Evolutionary conservation across 2,888 invertebrate species (phyloP), one percentile per base, ranked within the genome.

Genomic region (Cerceris rybyensis): DNA sequence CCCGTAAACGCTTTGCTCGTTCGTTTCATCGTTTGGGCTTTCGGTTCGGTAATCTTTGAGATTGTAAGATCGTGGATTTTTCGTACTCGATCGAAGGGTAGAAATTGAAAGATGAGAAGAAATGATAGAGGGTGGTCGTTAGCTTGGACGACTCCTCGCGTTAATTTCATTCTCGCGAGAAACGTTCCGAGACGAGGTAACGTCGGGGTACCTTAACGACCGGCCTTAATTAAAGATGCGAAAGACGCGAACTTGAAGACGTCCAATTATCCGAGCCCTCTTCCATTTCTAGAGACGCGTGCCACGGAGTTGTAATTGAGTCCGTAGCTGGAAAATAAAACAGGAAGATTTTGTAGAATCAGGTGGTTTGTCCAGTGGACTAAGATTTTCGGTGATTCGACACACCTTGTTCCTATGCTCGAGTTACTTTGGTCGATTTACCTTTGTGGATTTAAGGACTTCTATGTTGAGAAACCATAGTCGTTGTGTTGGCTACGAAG

Each of bases 191-290:
- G n/a, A 7, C n/a, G 14, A 52, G n/a, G 14, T 52, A 14, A 52
- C 52, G 14, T 52, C 55, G 17, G 5, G 55, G 11, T 16, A 49
- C 42, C 57, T 7, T 39, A 57, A 61, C 55, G 66, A 70, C 28
- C 63, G 54, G 64, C 43, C 61, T 80, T 84, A 84, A 83, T 84
- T 82, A 84, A 77, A 77, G 66, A 75, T 70, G 70, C 75, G 58
- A 61, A 68, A 72, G 68, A 77, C 46, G 66, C 65, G 54, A 52
- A 41, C 65, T 52, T 50, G 64, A 67, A 75, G 69, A 70, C 68
- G 78, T 75, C 72, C 78, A 84, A 80, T 83, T 84, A 83, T 49
- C 54, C 65, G 61, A 64, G 63, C 69, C 67, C 43, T 67, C 64
- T 69, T 75, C 60, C 58, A 58, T 70, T 75, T 67, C 69, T 41